Evolutionary conservation across 37 sponge, comb jelly and placozoan genomes (phyloP), one percentile per base, ranked within the genome.

Genomic region (Tethya wilhelma): DNA sequence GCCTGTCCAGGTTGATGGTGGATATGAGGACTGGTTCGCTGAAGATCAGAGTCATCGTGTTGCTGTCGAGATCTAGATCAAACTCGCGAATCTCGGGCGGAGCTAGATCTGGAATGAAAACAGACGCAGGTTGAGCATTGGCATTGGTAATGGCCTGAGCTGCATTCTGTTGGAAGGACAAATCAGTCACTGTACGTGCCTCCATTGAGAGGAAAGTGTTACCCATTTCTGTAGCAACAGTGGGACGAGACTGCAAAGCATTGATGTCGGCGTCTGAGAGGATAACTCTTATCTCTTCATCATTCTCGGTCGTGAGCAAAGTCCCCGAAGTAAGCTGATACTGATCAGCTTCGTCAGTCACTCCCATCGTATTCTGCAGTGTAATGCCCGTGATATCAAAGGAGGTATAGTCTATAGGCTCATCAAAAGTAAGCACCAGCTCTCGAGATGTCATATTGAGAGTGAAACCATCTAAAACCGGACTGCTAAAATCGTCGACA

Each of bases 361-460:
- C 84, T 29, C 77, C 75, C 28, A 64, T 71, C 4, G 34, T 36
- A 9, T 84, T 53, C 56, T 63, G 85, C 0, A 96, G 30, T 2
- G 89, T 87, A 26, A 96, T 86, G n/a, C 88, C 91, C 28, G 82
- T 66, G 32, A 84, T 39, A 55, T 92, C 67, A 58, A 93, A 77
- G 58, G 75, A 75, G 36, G 74, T 39, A 1, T 45, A 60, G 25
- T 76, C 81, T 23, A 94, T 82, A 12, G 95, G 95, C 68, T 96
- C 96, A 84, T 92, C 75, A 67, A 96, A 96, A 14, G 82, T 90
- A 12, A 96, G 68, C 1, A 67, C 9, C 9, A 96, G 69, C 42
- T 75, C 68, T 1, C 73, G 55, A 20, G 79, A 73, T 8, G 94
- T 78, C 75, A 96, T 63, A 71, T 96, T 84, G 29, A 96, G 78